Percentiles rank a stretch among this genome's conserved stretches.
Conservation (phyloP, 2,797 vertebrate genomes). For the Siniperca undulata region DNA sequence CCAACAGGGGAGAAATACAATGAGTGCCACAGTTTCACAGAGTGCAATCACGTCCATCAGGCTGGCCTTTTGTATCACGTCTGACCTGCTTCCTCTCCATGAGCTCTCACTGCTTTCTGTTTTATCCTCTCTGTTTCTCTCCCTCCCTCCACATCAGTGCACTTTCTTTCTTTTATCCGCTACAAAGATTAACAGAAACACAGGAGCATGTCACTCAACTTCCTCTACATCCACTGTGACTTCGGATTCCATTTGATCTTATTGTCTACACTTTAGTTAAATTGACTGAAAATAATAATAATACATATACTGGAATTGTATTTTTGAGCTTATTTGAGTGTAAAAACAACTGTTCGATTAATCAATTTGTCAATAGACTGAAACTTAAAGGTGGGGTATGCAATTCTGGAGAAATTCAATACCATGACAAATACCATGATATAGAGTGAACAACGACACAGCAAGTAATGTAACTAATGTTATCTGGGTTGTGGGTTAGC, state of each 20-base stretch:
- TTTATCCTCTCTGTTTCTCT: conserved; percentile 19
- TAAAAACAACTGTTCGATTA: neutral
- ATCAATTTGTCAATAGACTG: neutral
- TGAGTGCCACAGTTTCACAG: conserved; percentile 21
- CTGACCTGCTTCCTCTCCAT: conserved; percentile 49
- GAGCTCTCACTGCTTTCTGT: conserved; percentile 23
- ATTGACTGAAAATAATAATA: conserved; percentile 17
- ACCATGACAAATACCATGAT: too few relatives aligned
- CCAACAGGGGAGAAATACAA: neutral
- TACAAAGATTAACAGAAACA: conserved; percentile 13
- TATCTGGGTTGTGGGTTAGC: too few relatives aligned
- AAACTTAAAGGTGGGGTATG: too few relatives aligned
- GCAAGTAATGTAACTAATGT: too few relatives aligned
- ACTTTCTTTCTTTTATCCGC: conserved; percentile 15
- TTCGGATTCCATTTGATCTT: conserved; percentile 26
- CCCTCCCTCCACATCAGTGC: neutral
- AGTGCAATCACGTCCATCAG: conserved; percentile 34
- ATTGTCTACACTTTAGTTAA: conserved; percentile 1
- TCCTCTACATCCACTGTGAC: conserved; percentile 1
- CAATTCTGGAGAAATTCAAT: too few relatives aligned
- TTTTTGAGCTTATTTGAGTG: neutral
- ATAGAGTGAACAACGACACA: too few relatives aligned
- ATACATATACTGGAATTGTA: neutral
- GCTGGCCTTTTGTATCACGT: conserved; percentile 21
- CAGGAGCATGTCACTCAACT: conserved; percentile 26